Percentiles rank a stretch among this genome's conserved stretches.
Evolutionary conservation across 2,113 vertebrate genomes (phyloP).

Genomic region (Desmodus rotundus): DNA sequence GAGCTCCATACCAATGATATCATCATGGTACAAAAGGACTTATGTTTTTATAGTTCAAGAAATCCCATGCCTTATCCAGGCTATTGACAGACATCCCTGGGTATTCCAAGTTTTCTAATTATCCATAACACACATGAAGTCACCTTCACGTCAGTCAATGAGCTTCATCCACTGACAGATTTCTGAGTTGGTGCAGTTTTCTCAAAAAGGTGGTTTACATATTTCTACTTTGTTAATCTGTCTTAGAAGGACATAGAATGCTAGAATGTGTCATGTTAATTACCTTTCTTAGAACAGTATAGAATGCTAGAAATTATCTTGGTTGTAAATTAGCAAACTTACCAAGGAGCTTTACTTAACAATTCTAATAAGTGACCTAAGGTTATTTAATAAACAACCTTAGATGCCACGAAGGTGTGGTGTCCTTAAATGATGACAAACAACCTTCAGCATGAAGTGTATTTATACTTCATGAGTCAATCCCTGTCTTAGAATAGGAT

Average conservation of each 20-base stretch:
- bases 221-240: conserved; percentile 25
- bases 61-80: conserved; percentile 11
- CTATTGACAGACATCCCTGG: not conserved
- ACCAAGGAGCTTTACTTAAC: not conserved
- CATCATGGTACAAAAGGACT: not conserved
- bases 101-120: conserved; percentile 32
- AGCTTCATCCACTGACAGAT: not conserved
- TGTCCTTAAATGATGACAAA: not conserved
- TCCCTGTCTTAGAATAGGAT: not conserved
- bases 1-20: not conserved
- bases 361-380: not conserved
- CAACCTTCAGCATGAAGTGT: not conserved
- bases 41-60: not conserved
- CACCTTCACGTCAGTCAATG: not conserved
- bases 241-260: not conserved
- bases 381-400: not conserved
- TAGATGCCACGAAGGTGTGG: not conserved
- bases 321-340: not conserved
- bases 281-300: not conserved
- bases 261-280: not conserved
- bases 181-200: not conserved
- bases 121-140: not conserved
- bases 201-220: not conserved
- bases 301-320: conserved; percentile 15
- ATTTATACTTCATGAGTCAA: not conserved